Base-by-base conservation (phyloP, 2,113 vertebrate genomes). In the Progne subis region DNA sequence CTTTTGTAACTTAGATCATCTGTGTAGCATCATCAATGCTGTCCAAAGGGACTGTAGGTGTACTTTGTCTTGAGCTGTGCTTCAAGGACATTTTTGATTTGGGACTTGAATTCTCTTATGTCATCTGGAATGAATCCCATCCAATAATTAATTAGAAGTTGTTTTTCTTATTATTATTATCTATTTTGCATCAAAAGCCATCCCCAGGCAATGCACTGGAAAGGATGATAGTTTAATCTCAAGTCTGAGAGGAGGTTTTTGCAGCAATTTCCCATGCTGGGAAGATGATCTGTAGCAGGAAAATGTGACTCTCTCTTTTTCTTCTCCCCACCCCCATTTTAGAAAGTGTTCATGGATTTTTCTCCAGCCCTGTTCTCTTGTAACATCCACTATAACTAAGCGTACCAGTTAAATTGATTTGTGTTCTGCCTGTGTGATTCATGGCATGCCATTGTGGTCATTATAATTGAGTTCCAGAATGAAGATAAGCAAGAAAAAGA, bases 381-480 rank as follows among this genome's bases (percentile, higher is more conserved):
- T 44, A 89, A 19, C 56, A 78, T 64, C 69, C 83, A 49, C 61
- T 75, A 25, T 67, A 92, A 86, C n/a, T 68, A 60, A 92, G 81
- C 26, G 57, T 29, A 82, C 88, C 57, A 18, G 65, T 57, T 92
- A 34, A 61, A 91, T 4, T 85, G 93, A 91, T 92, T 91, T 95
- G 86, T 95, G 78, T 71, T 57, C 89, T 89, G 81, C 70, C 78
- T 2, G 44, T 8, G 3, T 95, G 86, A 97, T 95, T 92, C 81
- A 96, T 89, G 86, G 53, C 49, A 60, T 85, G 93, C 53, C 93
- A 89, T 61, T 91, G 55, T 75, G 81, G 86, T 92, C 77, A 69
- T 95, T 95, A 76, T 92, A 96, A 95, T 50, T 87, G 92, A 95
- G 81, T 82, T 95, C 86, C 61, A 89, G 84, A 85, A 76, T 92